Evolutionary conservation across 2,797 vertebrate genomes (phyloP).

Genomic region (Cheirogaleus major): DNA sequence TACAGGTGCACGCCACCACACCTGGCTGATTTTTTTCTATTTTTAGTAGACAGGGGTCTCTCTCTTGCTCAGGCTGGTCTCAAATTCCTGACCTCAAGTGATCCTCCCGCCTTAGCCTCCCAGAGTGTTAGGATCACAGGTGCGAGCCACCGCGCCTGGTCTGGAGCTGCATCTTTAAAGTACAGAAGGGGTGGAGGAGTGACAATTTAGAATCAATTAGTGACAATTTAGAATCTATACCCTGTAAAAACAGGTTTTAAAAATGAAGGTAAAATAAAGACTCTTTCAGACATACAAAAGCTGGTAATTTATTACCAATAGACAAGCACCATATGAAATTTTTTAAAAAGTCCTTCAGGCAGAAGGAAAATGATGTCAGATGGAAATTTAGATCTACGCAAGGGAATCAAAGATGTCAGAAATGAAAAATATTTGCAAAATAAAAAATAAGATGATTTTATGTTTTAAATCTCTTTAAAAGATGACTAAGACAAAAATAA

Average conservation of each 20-base stretch:
- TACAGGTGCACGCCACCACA: too few relatives aligned
- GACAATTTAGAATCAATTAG: neutral
- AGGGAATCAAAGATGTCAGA: neutral
- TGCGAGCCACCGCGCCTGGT: fast-evolving
- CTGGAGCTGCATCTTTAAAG: neutral
- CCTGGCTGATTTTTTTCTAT: too few relatives aligned
- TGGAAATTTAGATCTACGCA: neutral
- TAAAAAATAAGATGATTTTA: neutral
- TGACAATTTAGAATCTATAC: neutral
- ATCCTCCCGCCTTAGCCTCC: too few relatives aligned
- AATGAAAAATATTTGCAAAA: neutral
- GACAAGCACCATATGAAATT: neutral
- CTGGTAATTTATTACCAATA: neutral
- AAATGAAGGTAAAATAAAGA: neutral
- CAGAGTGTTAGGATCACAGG: too few relatives aligned
- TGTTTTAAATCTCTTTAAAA: neutral
- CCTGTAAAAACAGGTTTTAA: neutral
- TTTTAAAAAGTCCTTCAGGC: neutral
- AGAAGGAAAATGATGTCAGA: neutral
- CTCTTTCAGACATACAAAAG: neutral
- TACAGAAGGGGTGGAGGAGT: neutral
- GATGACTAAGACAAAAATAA: neutral
- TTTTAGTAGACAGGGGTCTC: too few relatives aligned
- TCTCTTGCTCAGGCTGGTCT: too few relatives aligned
- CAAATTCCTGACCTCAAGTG: too few relatives aligned